Conservation (phyloP, 2,888 invertebrate species). For the Heliconius ethilla region DNA sequence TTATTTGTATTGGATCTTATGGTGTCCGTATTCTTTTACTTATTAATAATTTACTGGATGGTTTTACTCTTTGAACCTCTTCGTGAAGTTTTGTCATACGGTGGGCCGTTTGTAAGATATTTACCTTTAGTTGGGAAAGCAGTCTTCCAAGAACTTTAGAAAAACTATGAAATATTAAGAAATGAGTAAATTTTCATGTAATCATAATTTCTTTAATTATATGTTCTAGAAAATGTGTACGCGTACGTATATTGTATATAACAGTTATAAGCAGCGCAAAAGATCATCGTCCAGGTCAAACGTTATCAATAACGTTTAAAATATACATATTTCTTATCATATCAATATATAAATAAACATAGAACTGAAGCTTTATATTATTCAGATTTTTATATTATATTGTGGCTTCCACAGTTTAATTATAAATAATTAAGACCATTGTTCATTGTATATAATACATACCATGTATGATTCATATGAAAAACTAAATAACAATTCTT, state of each 20-base stretch:
- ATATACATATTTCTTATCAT: slow-evolving; percentile 7
- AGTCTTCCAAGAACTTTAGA: slow-evolving; percentile 55
- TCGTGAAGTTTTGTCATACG: slow-evolving; percentile 58
- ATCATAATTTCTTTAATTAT: neutral
- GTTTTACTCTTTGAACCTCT: slow-evolving; percentile 62
- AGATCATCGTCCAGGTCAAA: slow-evolving; percentile 6
- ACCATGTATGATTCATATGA: neutral
- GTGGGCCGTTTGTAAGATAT: slow-evolving; percentile 63
- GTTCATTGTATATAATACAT: neutral
- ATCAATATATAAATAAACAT: slow-evolving; percentile 2
- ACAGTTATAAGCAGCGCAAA: neutral
- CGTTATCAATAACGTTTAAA: neutral
- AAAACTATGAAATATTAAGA: neutral
- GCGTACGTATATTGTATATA: neutral
- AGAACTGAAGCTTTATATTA: neutral
- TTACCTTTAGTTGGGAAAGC: slow-evolving; percentile 71
- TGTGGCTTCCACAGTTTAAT: neutral
- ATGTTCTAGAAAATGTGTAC: neutral
- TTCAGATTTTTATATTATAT: neutral
- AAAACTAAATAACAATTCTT: slow-evolving; percentile 5
- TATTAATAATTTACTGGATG: slow-evolving; percentile 70
- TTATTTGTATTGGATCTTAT: slow-evolving; percentile 78
- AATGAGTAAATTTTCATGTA: neutral
- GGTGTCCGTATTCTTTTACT: slow-evolving; percentile 75
- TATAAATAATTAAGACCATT: neutral